These are phyloP conservation scores for Suricata suricatta DNA, from an alignment of 2,113 vertebrate genomes.

Conservation along the genomic window DNA sequence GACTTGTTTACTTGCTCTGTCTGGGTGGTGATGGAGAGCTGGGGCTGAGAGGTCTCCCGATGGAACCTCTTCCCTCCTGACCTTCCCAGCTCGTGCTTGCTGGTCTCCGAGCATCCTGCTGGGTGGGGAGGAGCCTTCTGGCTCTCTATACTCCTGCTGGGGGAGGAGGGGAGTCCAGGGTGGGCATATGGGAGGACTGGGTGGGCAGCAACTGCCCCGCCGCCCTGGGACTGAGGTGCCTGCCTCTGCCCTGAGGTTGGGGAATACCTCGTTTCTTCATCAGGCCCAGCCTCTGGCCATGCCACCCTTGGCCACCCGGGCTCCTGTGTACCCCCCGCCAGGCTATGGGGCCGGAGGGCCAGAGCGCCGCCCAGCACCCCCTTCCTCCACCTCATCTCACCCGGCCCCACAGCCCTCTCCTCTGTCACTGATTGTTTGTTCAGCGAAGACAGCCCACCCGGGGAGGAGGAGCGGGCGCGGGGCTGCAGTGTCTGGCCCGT, in stretches of 20 bases:
- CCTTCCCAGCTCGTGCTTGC: too few species aligned
- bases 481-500: slow-evolving; percentile 83
- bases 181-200: neutral
- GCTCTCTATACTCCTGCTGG: fast-evolving
- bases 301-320: neutral
- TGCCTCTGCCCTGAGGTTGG: neutral
- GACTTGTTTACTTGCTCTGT: neutral
- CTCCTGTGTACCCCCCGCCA: neutral
- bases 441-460: slow-evolving; percentile 80
- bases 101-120: fast-evolving
- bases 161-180: neutral
- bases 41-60: neutral
- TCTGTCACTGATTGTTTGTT: slow-evolving; percentile 78
- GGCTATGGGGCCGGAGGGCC: neutral
- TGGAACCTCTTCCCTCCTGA: neutral
- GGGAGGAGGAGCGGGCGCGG: slow-evolving; percentile 76
- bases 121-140: neutral
- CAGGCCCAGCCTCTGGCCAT: neutral
- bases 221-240: neutral
- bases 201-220: neutral
- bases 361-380: neutral
- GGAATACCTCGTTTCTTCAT: neutral
- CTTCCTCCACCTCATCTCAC: too few species aligned
- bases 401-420: neutral
- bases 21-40: neutral